Evolutionary conservation across 2,797 vertebrate genomes (phyloP).

Genomic region (Babyrousa celebensis): DNA sequence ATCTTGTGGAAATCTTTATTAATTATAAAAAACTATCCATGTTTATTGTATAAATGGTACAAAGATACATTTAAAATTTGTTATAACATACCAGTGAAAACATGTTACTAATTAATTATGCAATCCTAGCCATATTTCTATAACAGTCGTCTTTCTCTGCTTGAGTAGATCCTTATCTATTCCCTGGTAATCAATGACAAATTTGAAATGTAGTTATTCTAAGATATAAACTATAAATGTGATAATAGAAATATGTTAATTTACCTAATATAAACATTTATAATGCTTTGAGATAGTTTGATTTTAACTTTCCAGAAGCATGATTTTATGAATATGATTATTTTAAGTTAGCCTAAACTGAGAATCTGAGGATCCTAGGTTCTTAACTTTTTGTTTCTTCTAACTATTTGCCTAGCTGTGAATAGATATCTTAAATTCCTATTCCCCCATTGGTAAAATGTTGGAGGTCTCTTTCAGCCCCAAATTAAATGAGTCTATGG

Average conservation of each 20-base stretch:
- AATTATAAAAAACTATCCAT: neutral
- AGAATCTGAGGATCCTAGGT: neutral
- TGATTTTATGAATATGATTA: neutral
- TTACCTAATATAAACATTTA: conserved; percentile 15
- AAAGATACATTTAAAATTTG: neutral
- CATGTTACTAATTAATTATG: neutral
- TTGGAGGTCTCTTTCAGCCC: neutral
- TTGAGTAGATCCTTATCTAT: conserved; percentile 1
- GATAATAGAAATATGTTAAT: neutral
- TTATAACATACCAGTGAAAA: neutral
- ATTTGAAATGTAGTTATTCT: conserved; percentile 41
- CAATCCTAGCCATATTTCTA: neutral
- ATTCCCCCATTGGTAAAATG: neutral
- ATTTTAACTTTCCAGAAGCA: conserved; percentile 25
- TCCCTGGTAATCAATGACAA: neutral
- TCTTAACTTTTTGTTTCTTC: neutral
- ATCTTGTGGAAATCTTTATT: neutral
- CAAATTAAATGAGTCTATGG: conserved; percentile 5
- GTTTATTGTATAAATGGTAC: neutral
- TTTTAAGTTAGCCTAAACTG: conserved; percentile 7
- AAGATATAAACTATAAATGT: conserved; percentile 17
- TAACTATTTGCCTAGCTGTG: neutral
- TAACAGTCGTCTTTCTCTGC: conserved; percentile 24
- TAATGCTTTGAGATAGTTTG: neutral
- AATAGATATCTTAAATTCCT: neutral